Percentiles rank a stretch among this genome's conserved stretches.
phyloP scores from a whole-genome alignment of 2,113 vertebrate species.

The Lonchura striata region DNA sequence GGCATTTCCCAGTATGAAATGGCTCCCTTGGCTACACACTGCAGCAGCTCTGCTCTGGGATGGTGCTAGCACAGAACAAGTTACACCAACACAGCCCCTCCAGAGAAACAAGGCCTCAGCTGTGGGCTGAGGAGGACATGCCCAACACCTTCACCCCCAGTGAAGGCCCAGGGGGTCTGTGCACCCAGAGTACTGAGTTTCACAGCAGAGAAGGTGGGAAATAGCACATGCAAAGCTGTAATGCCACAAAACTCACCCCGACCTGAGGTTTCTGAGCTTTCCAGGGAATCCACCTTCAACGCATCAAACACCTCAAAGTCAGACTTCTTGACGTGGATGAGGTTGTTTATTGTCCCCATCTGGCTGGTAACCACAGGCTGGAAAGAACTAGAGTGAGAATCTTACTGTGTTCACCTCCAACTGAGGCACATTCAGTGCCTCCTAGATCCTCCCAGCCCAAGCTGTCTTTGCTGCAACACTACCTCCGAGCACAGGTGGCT shows the following conservation, averaged over 20 bases:
- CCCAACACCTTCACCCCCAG: background rate
- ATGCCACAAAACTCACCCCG: conserved; percentile 68
- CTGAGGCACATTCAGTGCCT: background rate
- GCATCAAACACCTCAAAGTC: conserved; percentile 98
- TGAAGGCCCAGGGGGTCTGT: background rate
- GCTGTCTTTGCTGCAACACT: background rate
- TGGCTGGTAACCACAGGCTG: conserved; percentile 95
- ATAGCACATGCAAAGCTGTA: conserved; percentile 24
- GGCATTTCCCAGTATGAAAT: background rate
- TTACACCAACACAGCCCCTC: background rate
- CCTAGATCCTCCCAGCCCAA: background rate
- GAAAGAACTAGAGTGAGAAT: conserved; percentile 35
- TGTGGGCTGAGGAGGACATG: background rate
- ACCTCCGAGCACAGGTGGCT: background rate
- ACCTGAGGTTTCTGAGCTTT: conserved; percentile 93
- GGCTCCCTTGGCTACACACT: background rate
- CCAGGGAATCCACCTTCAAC: conserved; percentile 92
- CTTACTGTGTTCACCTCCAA: background rate
- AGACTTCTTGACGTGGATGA: conserved; percentile 96
- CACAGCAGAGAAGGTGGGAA: background rate
- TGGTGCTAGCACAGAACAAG: background rate
- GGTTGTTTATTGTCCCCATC: conserved; percentile 95
- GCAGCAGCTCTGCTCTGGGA: background rate
- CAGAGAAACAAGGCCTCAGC: background rate
- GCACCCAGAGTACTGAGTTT: background rate